Evolutionary conservation across 1,140 invertebrate species (phyloP).

Genomic region (Trichoplusia ni): DNA sequence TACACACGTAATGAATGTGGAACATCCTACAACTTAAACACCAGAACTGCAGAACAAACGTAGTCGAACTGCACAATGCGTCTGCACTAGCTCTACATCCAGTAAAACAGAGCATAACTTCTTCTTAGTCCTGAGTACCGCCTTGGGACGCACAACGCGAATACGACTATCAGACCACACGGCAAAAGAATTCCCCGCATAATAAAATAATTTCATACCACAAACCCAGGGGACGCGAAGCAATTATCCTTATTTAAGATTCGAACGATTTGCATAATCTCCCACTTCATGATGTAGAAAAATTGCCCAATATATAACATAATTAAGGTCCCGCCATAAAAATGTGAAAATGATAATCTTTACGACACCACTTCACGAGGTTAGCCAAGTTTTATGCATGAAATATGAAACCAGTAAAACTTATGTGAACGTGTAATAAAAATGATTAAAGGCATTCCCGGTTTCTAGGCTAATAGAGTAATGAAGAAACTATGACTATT

Average conservation of each 20-base stretch:
- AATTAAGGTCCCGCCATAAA: constrained; percentile 23
- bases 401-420: constrained; percentile 12
- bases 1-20: too few species aligned
- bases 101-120: background rate
- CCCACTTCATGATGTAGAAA: constrained; percentile 22
- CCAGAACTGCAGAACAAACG: constrained; percentile 12
- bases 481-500: constrained; percentile 1
- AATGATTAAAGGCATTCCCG: background rate
- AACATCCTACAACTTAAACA: too few species aligned
- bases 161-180: constrained; percentile 1
- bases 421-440: constrained; percentile 12
- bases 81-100: background rate
- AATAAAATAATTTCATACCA: constrained; percentile 21
- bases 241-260: constrained; percentile 23
- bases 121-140: background rate
- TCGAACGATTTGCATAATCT: constrained; percentile 25
- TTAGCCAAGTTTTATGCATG: background rate
- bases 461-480: background rate
- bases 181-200: constrained; percentile 9
- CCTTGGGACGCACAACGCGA: background rate
- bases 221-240: constrained; percentile 1
- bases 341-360: constrained; percentile 25
- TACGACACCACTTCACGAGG: constrained; percentile 12
- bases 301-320: constrained; percentile 27
- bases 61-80: background rate